Base-by-base conservation (phyloP, 2,113 vertebrate species). In the Procavia capensis region DNA sequence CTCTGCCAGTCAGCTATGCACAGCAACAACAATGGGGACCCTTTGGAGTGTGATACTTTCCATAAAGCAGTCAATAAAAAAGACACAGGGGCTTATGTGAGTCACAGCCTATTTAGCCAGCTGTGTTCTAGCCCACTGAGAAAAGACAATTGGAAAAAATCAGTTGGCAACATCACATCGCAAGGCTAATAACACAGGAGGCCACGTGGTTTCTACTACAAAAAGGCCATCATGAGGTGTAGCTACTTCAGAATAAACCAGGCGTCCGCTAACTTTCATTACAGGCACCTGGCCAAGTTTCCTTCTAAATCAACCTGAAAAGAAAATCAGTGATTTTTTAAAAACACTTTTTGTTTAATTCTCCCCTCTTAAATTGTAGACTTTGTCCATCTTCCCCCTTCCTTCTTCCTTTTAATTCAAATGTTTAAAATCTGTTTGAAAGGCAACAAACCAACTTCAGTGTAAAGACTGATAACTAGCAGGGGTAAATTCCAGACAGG, bases 61-160 rank as follows among this genome's bases (percentile, higher is more conserved):
- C 96, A 96, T 93, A 85, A 96, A 93, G 93, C 74, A 96, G 97
- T 94, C 95, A 92, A 91, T 95, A 96, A 96, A 95, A 93, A 95
- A 96, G 92, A 94, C 90, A 64, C 14, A 6, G 90, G 97, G 90
- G 93, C 93, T 94, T 90, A 94, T 89, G 89, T 84, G 94, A 96
- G 97, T 95, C 97, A 96, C 2, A 80, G 95, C 92, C 93, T 96
- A 97, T 97, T 97, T 96, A 96, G 92, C 66, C 90, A 97, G 92
- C 92, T 88, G 94, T 1, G 91, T 97, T 97, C 93, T 91, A 92
- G 87, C 92, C 86, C 94, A 88, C 72, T 47, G 95, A 96, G 91
- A 94, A 93, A 95, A 95, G 94, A 96, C 92, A 96, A 95, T 93
- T 89, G 93, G 88, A 92, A 97, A 97, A 95, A 88, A 88, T 95